Conservation (phyloP, 2,888 invertebrate species). For the Dione vanillae region DNA sequence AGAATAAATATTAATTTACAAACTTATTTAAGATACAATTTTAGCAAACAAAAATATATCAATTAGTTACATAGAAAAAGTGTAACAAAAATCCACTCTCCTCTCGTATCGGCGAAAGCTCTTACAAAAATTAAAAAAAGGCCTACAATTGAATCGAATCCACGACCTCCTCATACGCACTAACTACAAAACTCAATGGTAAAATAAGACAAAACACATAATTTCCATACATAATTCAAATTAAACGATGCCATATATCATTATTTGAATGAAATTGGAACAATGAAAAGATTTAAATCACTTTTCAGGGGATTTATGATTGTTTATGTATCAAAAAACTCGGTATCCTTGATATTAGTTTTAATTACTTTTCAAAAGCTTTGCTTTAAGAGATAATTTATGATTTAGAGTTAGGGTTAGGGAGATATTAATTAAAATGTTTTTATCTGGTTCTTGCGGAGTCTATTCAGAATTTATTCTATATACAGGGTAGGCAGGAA, state of each 20-base stretch:
- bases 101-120: no score
- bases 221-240: constrained; percentile 39
- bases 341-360: constrained; percentile 35
- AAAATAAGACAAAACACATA: background rate
- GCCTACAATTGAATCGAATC: background rate
- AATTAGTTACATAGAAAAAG: no score
- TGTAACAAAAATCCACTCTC: no score
- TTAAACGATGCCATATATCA: constrained; percentile 48
- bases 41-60: no score
- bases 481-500: no score
- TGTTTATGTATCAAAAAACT: constrained; percentile 42
- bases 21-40: no score
- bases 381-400: constrained; percentile 32
- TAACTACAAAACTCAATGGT: background rate
- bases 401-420: constrained; percentile 21
- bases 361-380: constrained; percentile 45
- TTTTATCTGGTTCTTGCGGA: background rate
- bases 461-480: background rate
- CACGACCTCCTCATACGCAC: background rate
- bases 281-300: constrained; percentile 66
- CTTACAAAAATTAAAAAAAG: no score
- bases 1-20: no score
- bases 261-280: constrained; percentile 44
- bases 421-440: constrained; percentile 14
- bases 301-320: constrained; percentile 53